Evolutionary conservation across 1,140 invertebrate species (phyloP).

Genomic region (Bombus fervidus): DNA sequence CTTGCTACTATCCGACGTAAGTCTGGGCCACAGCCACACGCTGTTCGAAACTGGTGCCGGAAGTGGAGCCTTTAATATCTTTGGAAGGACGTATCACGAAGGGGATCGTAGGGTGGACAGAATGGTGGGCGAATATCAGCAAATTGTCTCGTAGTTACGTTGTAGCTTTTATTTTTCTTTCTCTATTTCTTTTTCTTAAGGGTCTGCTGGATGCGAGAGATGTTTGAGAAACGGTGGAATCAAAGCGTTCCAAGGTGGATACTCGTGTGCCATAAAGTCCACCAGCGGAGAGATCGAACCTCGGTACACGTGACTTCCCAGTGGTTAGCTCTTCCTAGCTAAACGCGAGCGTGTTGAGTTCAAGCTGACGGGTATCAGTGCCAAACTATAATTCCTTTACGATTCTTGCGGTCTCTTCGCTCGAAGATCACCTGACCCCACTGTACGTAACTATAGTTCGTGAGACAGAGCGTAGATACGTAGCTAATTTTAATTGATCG

Average conservation of each 20-base stretch:
- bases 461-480: background rate
- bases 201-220: background rate
- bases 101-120: background rate
- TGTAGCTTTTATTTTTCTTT: background rate
- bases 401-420: slow-evolving; percentile 3
- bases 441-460: background rate
- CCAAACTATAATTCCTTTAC: slow-evolving; percentile 38
- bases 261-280: slow-evolving; percentile 1
- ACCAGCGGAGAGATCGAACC: no score
- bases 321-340: background rate
- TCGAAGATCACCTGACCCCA: background rate
- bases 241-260: slow-evolving; percentile 7
- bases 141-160: background rate
- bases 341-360: background rate
- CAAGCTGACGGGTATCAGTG: slow-evolving; percentile 34
- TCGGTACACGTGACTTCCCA: slow-evolving; percentile 22
- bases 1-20: slow-evolving; percentile 67
- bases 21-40: slow-evolving; percentile 50
- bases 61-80: slow-evolving; percentile 41
- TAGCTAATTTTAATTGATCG: background rate
- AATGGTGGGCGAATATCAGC: background rate
- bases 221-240: background rate
- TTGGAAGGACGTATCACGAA: background rate
- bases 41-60: slow-evolving; percentile 38
- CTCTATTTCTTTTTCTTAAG: background rate